Conservation (phyloP, 2,888 invertebrate species). For the Xanthia togata region DNA sequence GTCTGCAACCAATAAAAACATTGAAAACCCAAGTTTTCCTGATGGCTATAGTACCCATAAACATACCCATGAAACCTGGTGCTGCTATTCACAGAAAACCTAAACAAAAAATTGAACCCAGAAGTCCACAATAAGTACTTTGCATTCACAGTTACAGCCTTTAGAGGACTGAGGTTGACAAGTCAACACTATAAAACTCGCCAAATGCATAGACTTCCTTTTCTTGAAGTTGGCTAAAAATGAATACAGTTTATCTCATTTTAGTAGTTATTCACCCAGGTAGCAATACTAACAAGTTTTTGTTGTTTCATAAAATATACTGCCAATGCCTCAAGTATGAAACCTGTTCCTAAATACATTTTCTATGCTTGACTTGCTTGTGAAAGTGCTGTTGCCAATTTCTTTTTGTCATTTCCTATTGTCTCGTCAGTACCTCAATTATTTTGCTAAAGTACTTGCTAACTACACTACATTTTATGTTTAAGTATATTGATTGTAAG, state of each 20-base stretch:
- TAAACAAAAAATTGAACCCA: neutral
- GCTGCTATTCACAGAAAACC: neutral
- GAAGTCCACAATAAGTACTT: neutral
- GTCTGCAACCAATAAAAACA: neutral
- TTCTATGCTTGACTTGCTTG: constrained; percentile 37
- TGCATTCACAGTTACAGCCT: neutral
- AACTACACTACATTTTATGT: no score
- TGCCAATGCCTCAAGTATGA: constrained; percentile 4
- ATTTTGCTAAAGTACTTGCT: neutral
- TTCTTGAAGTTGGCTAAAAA: neutral
- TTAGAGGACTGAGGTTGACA: neutral
- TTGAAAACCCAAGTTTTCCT: neutral
- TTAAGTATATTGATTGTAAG: neutral
- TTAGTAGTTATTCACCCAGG: neutral
- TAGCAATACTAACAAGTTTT: neutral
- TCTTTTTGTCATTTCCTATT: constrained; percentile 28
- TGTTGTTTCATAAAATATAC: constrained; percentile 14
- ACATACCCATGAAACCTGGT: neutral
- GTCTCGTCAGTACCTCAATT: constrained; percentile 1
- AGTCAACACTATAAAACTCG: neutral
- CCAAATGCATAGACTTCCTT: neutral
- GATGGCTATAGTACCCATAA: neutral
- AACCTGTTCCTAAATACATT: constrained; percentile 43
- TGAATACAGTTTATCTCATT: neutral
- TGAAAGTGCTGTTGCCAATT: constrained; percentile 44